Percentiles rank a stretch among this genome's conserved stretches.
Conservation (phyloP, 2,113 vertebrate species). For the Sitta europaea region DNA sequence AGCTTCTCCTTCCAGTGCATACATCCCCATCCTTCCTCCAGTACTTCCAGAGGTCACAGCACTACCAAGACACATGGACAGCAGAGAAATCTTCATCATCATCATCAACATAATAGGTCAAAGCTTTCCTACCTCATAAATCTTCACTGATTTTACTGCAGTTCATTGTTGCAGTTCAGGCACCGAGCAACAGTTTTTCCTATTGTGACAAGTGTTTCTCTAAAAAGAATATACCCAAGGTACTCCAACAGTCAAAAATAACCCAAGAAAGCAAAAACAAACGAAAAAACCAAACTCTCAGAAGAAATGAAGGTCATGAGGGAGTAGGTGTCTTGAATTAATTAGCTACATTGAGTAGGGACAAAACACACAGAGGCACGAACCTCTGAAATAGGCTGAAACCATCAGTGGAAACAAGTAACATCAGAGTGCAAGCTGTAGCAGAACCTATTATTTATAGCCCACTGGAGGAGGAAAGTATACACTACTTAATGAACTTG, state of each 20-base stretch:
- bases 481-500: conserved; percentile 41
- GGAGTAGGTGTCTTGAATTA: conserved; percentile 48
- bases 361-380: not conserved
- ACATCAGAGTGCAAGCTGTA: not conserved
- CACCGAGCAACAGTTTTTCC: conserved; percentile 16
- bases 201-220: conserved; percentile 42
- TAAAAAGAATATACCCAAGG: conserved; percentile 32
- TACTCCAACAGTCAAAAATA: conserved; percentile 17
- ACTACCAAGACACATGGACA: not conserved
- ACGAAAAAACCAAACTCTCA: not conserved
- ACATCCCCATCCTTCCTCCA: not conserved
- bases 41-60: not conserved
- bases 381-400: not conserved
- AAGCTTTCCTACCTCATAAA: conserved; percentile 2
- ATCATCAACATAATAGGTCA: not conserved
- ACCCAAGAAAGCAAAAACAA: conserved; percentile 50
- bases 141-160: not conserved
- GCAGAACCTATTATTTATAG: conserved; percentile 49
- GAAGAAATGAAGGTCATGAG: conserved; percentile 36
- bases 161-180: not conserved
- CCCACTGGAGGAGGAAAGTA: conserved; percentile 36
- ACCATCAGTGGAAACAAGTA: conserved; percentile 20
- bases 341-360: conserved; percentile 20
- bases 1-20: not conserved
- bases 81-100: not conserved